A percentile compares a stretch with the other conserved stretches of the same genome.
Evolutionary conservation across 2,113 vertebrate genomes (phyloP).

Genomic region (Otolemur garnettii): DNA sequence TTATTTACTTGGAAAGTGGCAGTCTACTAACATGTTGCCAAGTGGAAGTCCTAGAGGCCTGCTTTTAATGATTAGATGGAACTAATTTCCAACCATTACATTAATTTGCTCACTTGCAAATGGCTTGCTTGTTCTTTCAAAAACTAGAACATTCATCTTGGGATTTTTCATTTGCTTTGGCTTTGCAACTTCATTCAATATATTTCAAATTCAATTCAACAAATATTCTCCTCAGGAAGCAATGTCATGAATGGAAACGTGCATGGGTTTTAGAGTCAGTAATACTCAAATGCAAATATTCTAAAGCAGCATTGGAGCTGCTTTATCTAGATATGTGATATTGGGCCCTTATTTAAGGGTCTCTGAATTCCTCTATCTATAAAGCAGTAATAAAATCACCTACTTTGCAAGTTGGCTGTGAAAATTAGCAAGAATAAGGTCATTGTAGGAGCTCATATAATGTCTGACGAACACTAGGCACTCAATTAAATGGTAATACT

Average conservation of each 20-base stretch:
- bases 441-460: neutral
- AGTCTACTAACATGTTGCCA: neutral
- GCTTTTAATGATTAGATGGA: conserved; percentile 42
- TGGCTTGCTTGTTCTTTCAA: conserved; percentile 23
- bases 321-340: neutral
- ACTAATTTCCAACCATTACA: conserved; percentile 25
- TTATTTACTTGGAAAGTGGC: conserved; percentile 46
- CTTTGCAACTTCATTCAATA: conserved; percentile 23
- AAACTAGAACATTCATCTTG: conserved; percentile 44
- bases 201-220: conserved; percentile 53
- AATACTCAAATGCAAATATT: neutral
- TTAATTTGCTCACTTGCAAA: conserved; percentile 40
- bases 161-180: conserved; percentile 23
- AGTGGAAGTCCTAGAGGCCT: conserved; percentile 7
- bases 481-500: neutral
- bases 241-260: conserved; percentile 22
- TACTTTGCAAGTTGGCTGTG: neutral
- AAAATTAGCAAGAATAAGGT: conserved; percentile 36
- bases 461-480: neutral
- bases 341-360: neutral
- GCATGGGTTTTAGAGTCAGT: conserved; percentile 4
- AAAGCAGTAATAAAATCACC: neutral
- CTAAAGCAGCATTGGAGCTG: neutral
- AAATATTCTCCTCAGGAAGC: conserved; percentile 39
- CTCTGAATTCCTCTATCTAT: neutral